These are phyloP conservation scores for Trogon melanurus DNA, from an alignment of 2,113 vertebrate genomes.

Conservation along the genomic window DNA sequence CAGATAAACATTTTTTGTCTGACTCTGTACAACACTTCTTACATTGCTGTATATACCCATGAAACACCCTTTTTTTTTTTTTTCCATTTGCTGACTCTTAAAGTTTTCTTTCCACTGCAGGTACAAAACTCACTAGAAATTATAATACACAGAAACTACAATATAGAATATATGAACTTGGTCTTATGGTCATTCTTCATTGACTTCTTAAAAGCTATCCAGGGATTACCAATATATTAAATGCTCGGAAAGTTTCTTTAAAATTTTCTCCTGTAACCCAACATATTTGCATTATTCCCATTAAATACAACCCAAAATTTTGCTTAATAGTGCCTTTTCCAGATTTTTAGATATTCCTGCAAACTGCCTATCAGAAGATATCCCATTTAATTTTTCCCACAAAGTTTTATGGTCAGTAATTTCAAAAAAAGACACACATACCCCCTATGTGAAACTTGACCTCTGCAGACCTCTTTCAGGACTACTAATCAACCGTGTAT, in stretches of 20 bases:
- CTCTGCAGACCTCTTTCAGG: neutral
- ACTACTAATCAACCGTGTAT: neutral
- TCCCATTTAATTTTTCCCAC: neutral
- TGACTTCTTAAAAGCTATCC: neutral
- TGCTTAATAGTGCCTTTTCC: neutral
- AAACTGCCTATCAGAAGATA: neutral
- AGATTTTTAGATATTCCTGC: neutral
- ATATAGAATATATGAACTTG: neutral
- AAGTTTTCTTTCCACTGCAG: neutral
- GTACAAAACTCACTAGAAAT: neutral
- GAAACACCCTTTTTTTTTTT: neutral
- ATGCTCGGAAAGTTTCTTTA: neutral
- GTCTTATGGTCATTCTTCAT: neutral
- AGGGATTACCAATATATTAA: neutral
- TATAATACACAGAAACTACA: neutral
- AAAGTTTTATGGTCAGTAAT: neutral
- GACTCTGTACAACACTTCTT: neutral
- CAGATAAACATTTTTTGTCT: slow-evolving; percentile 1
- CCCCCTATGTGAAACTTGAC: neutral
- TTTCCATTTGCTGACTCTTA: neutral
- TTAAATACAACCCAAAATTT: neutral
- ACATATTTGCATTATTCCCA: neutral
- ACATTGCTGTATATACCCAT: neutral
- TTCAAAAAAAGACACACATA: neutral
- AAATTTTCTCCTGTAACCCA: neutral